A percentile compares a stretch with the other conserved stretches of the same genome.
phyloP scores from a whole-genome alignment of 2,113 vertebrate genomes.

The Zingel zingel region DNA sequence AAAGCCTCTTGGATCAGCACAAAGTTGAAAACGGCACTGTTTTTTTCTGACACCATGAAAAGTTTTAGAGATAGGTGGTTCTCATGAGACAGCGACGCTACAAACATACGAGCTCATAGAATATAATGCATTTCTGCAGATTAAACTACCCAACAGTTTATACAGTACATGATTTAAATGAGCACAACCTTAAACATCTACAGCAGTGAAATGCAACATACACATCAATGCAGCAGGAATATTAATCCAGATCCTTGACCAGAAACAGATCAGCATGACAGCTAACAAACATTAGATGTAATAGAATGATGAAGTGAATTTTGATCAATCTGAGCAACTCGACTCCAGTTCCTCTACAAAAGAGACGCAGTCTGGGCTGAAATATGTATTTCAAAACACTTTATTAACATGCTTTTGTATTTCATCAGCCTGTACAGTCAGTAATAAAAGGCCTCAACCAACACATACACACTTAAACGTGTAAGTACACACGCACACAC shows the following conservation, averaged over 20 bases:
- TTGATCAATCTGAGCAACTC: not conserved
- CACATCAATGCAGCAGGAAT: too few species aligned
- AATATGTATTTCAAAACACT: conserved; percentile 43
- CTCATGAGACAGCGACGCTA: too few species aligned
- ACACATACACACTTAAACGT: conserved; percentile 13
- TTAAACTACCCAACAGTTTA: too few species aligned
- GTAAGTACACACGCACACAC: not conserved
- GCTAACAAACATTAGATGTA: not conserved
- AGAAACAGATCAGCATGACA: not conserved
- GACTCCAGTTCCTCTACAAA: not conserved
- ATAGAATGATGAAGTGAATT: not conserved
- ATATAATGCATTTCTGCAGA: too few species aligned
- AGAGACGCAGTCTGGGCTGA: not conserved
- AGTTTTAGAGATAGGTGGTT: too few species aligned
- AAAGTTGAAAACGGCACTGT: too few species aligned
- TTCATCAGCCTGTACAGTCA: conserved; percentile 26
- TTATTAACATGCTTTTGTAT: conserved; percentile 43
- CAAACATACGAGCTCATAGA: too few species aligned
- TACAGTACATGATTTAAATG: too few species aligned
- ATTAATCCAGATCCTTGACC: not conserved
- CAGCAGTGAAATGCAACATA: not conserved
- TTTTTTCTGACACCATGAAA: too few species aligned
- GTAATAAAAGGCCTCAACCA: conserved; percentile 37
- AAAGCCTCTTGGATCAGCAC: not conserved
- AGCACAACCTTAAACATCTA: not conserved